Conservation (phyloP, 2,888 invertebrate species). For the Phengaris alcon region DNA sequence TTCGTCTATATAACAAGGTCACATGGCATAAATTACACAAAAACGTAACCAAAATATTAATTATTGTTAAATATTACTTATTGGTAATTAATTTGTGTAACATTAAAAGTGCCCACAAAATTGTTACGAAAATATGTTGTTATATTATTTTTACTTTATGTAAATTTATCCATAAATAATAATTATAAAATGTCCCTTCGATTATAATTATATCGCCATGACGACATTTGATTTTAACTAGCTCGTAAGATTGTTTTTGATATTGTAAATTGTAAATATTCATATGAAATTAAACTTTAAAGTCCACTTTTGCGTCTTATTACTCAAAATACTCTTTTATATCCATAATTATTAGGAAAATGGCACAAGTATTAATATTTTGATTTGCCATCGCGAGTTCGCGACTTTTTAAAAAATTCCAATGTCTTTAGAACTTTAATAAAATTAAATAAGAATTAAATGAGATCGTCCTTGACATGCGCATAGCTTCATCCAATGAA, state of each 20-base stretch:
- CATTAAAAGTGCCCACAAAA: neutral
- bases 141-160: neutral
- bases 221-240: neutral
- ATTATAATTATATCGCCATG: neutral
- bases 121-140: neutral
- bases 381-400: no score
- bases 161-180: neutral
- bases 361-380: no score
- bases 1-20: no score
- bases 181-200: neutral
- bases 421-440: no score
- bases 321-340: no score
- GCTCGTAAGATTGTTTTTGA: constrained; percentile 22
- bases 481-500: no score
- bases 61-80: neutral
- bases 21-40: no score
- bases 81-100: neutral
- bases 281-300: constrained; percentile 20
- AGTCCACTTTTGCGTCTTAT: neutral
- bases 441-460: no score
- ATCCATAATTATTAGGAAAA: no score
- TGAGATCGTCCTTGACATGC: no score
- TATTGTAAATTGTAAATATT: constrained; percentile 28
- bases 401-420: no score
- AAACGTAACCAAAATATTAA: neutral